A percentile compares a stretch with the other conserved stretches of the same genome.
phyloP scores from a whole-genome alignment of 2,113 vertebrate genomes.

The Lagenorhynchus albirostris region DNA sequence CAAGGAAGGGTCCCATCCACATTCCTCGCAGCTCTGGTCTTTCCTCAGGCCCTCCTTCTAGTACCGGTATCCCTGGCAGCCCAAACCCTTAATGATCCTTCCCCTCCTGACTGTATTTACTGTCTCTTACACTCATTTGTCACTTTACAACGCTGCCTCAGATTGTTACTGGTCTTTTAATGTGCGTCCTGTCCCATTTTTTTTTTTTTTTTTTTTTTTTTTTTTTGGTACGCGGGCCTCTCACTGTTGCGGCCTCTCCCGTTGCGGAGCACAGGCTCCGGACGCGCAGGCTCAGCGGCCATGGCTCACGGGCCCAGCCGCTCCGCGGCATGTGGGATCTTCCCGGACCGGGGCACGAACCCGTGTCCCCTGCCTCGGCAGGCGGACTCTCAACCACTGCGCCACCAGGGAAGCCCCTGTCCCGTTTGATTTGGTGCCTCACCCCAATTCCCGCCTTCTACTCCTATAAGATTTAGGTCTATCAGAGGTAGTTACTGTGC shows the following conservation, averaged over 20 bases:
- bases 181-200: not conserved
- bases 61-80: not conserved
- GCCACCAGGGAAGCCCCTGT: too few species aligned
- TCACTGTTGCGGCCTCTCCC: too few species aligned
- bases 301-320: too few species aligned
- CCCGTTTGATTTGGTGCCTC: not conserved
- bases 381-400: too few species aligned
- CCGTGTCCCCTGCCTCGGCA: too few species aligned
- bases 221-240: too few species aligned
- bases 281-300: too few species aligned
- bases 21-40: not conserved
- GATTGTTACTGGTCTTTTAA: not conserved
- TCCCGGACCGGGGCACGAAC: too few species aligned
- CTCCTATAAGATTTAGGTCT: not conserved
- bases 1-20: accelerated
- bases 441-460: not conserved
- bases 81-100: not conserved
- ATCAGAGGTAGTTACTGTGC: not conserved
- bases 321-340: too few species aligned
- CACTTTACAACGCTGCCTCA: not conserved
- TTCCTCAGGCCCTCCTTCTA: not conserved
- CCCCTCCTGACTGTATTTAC: not conserved
- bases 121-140: not conserved
- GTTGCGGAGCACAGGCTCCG: too few species aligned
- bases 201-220: too few species aligned